phyloP scores from a whole-genome alignment of 2,888 invertebrate genomes.

The Strigamia crassipes region DNA sequence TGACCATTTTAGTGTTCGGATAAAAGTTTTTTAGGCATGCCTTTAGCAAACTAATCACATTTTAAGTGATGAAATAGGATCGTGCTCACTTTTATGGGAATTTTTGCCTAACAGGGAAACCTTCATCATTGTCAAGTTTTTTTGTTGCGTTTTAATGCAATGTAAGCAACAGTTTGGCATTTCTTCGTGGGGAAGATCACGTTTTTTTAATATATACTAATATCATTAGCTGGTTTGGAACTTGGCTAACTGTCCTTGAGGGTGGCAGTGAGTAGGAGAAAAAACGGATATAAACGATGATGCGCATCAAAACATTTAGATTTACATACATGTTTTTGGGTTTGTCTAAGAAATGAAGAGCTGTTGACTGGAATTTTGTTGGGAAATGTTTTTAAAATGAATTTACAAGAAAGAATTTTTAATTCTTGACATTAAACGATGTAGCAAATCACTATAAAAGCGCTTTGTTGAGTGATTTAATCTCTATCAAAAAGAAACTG shows the following conservation, averaged over 20 bases:
- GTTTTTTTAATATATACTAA: neutral
- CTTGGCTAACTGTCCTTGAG: neutral
- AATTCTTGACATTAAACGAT: no score
- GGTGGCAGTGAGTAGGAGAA: neutral
- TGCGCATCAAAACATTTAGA: neutral
- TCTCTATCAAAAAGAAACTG: no score
- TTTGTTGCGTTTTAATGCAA: neutral
- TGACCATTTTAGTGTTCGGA: no score
- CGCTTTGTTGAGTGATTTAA: no score
- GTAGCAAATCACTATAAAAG: no score
- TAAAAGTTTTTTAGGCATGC: no score
- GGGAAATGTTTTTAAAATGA: no score
- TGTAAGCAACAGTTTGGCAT: neutral
- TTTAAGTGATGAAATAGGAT: neutral
- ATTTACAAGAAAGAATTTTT: no score
- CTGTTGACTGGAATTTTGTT: no score
- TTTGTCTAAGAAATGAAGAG: no score
- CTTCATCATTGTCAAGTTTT: neutral
- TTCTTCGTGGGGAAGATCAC: neutral
- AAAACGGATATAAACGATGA: neutral
- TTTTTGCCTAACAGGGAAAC: neutral
- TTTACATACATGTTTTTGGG: neutral
- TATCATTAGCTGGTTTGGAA: neutral
- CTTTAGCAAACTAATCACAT: no score
- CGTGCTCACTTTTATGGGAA: neutral